phyloP scores from a whole-genome alignment of 2,797 vertebrate species.

The Pterois miles region DNA sequence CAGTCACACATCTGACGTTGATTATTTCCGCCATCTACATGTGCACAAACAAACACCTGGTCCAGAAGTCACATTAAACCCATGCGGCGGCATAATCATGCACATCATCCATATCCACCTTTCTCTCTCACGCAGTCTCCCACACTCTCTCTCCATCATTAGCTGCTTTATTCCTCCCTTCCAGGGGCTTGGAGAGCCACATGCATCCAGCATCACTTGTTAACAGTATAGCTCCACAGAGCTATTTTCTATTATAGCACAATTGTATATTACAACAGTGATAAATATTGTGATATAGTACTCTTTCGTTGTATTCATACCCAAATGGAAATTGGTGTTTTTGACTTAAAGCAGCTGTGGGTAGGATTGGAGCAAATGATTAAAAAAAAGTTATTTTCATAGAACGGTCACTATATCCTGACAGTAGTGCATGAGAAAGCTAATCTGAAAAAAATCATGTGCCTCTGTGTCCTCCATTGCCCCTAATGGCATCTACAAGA shows the following conservation, averaged over 20 bases:
- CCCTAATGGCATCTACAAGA: too few species aligned
- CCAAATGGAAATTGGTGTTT: not conserved
- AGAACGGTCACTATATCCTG: too few species aligned
- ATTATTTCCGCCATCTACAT: conserved; percentile 56
- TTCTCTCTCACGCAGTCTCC: conserved; percentile 13
- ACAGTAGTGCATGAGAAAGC: fast-evolving
- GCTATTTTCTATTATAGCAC: not conserved
- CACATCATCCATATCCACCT: conserved; percentile 42
- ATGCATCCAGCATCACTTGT: conserved; percentile 5
- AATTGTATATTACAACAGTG: not conserved
- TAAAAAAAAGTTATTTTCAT: too few species aligned
- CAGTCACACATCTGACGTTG: conserved; percentile 24
- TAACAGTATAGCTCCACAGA: not conserved
- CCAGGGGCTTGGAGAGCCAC: not conserved
- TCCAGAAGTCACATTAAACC: conserved; percentile 54
- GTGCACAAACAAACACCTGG: conserved; percentile 50
- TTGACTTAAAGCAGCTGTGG: not conserved
- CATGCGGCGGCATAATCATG: conserved; percentile 46
- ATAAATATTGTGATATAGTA: not conserved
- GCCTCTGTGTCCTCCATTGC: too few species aligned
- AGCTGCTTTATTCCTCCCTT: conserved; percentile 21
- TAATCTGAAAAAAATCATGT: too few species aligned
- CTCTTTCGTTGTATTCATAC: not conserved
- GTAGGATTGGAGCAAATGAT: too few species aligned
- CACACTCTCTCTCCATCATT: conserved; percentile 19